phyloP scores from a whole-genome alignment of 2,888 invertebrate genomes.

The Glyphotaelius pellucidus region DNA sequence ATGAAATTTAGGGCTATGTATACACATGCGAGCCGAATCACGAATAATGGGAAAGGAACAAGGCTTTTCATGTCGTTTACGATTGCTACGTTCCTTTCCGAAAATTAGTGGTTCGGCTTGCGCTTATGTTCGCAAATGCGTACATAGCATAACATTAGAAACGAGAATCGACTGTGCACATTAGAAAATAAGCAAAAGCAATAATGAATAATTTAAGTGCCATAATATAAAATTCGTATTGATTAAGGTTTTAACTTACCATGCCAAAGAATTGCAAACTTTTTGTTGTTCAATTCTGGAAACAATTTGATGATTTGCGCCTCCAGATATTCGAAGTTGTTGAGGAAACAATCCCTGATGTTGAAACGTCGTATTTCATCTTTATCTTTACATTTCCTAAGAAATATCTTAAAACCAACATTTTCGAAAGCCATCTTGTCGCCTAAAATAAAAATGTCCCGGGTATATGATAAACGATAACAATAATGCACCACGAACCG shows the following conservation, averaged over 20 bases:
- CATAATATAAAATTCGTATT: neutral
- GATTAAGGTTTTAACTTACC: slow-evolving; percentile 73
- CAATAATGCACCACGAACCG: neutral
- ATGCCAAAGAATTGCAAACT: slow-evolving; percentile 80
- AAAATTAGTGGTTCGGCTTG: too few relatives aligned
- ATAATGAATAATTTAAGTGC: neutral
- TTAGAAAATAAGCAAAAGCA: neutral
- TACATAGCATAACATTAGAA: neutral
- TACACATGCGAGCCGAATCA: too few relatives aligned
- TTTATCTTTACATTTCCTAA: neutral
- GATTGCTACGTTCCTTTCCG: too few relatives aligned
- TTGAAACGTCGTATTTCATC: slow-evolving; percentile 74
- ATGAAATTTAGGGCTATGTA: too few relatives aligned
- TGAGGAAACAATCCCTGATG: slow-evolving; percentile 76
- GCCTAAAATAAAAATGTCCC: neutral
- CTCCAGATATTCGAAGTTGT: slow-evolving; percentile 76
- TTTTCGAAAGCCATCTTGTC: slow-evolving; percentile 26
- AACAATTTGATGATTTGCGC: slow-evolving; percentile 80
- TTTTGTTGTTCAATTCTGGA: slow-evolving; percentile 75
- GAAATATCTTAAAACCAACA: slow-evolving; percentile 24
- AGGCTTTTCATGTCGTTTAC: too few relatives aligned
- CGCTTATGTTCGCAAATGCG: too few relatives aligned
- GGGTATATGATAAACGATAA: neutral
- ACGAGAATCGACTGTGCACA: too few relatives aligned
- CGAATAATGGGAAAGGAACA: too few relatives aligned